Conservation (phyloP, 2,113 vertebrate genomes). For the Megaceryle maxima region DNA sequence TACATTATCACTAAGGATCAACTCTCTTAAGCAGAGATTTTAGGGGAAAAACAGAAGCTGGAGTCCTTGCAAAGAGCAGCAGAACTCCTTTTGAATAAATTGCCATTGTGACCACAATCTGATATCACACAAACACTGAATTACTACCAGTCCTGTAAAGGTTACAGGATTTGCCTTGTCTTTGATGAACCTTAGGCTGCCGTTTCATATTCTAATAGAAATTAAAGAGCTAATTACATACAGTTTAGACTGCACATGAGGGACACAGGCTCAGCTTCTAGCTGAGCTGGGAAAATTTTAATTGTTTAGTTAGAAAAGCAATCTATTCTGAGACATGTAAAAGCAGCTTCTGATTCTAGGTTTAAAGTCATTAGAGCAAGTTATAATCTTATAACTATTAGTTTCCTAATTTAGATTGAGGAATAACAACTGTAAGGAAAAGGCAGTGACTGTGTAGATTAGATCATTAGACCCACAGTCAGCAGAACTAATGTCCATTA, state of each 20-base stretch:
- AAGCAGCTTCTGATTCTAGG: conserved; percentile 29
- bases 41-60: neutral
- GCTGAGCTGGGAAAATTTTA: conserved; percentile 36
- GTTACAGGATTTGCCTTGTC: neutral
- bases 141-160: neutral
- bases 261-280: neutral
- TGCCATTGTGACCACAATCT: neutral
- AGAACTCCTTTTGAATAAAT: neutral
- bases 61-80: neutral
- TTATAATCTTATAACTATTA: conserved; percentile 43
- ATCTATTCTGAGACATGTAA: conserved; percentile 4
- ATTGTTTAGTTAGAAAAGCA: conserved; percentile 51
- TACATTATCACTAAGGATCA: neutral
- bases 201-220: neutral
- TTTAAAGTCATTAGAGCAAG: conserved; percentile 49
- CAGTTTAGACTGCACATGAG: conserved; percentile 3
- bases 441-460: conserved; percentile 20
- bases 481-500: conserved; percentile 53
- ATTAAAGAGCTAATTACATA: conserved; percentile 43
- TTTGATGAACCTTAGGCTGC: neutral
- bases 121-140: neutral
- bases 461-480: conserved; percentile 35
- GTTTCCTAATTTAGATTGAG: conserved; percentile 28
- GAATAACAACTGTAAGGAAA: conserved; percentile 40
- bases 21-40: neutral